Base-by-base conservation (phyloP, 2,113 vertebrate species). In the Siniperca chuatsi region DNA sequence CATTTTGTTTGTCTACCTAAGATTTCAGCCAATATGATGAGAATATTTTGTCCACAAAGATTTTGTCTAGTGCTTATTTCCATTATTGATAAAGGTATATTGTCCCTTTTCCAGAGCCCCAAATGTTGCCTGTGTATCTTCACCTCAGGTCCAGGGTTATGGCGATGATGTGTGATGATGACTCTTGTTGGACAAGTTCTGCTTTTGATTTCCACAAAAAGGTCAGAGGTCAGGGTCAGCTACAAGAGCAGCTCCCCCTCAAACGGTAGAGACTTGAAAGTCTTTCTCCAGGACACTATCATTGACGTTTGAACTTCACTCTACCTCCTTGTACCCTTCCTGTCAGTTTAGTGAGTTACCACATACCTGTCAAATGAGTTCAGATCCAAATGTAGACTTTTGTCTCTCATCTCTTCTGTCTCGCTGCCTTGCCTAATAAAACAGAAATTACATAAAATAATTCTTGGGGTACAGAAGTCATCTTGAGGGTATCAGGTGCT, bases 401-500 rank as follows among this genome's bases (percentile, higher is more conserved):
- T 72, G 8, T 75, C 40, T 55, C 2, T 77, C 42, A n/a, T 37
- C 58, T 58, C 29, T 46, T 2, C 42, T 52, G 23, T 71, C 37
- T 75, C 9, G 61, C 60, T 55, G 29, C 21, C 42, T 9, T 40
- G 8, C 54, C 54, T 58, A 52, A 70, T 67, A 70, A 81, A 80
- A 75, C 48, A 79, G 61, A 87, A 76, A 89, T 83, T n/a, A 83
- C 77, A 86, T 91, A 21, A 78, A 84, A 84, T 82, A 79, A 85
- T 90, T 93, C 71, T 88, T 54, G 48, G 83, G 90, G 92, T 87
- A 90, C 33, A 25, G 78, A 37, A 55, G 82, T 88, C 86, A 83
- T 90, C 86, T 89, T 92, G 77, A 79, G 92, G 92, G 93, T 87
- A 83, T 91, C 94, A 95, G 94, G 92, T 95, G 94, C 91, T 91